phyloP scores from a whole-genome alignment of 2,797 vertebrate species.

The Pagetopsis macropterus region DNA sequence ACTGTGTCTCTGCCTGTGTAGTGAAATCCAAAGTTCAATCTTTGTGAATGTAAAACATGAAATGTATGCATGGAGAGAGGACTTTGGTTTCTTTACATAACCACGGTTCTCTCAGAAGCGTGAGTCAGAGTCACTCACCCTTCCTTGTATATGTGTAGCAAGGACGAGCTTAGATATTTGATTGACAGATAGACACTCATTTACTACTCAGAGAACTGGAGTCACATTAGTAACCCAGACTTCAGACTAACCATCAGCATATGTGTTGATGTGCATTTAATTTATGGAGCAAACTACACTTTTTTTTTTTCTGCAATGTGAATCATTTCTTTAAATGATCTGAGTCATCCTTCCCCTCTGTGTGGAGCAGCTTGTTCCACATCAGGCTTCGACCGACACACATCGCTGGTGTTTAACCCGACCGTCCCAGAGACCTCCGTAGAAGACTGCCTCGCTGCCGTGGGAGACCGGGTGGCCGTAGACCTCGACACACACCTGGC shows the following conservation, averaged over 20 bases:
- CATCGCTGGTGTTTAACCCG: conserved; percentile 92
- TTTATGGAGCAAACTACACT: background rate
- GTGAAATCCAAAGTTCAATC: background rate
- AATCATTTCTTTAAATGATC: background rate
- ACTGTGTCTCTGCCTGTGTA: background rate
- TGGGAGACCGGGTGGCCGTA: conserved; percentile 85
- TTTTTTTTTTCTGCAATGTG: background rate
- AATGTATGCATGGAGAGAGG: background rate
- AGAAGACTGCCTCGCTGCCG: conserved; percentile 90
- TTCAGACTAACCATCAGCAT: background rate
- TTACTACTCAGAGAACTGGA: background rate
- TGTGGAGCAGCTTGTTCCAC: conserved; percentile 83
- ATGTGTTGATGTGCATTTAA: background rate
- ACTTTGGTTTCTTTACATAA: conserved; percentile 13
- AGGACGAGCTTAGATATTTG: background rate
- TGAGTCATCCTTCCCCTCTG: background rate
- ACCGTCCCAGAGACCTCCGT: conserved; percentile 89
- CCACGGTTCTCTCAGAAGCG: background rate
- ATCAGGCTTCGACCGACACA: conserved; percentile 89
- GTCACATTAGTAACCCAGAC: background rate
- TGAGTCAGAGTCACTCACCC: background rate
- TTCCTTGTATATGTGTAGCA: too few relatives aligned
- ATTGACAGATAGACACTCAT: background rate
- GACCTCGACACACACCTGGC: conserved; percentile 85
- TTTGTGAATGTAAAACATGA: conserved; percentile 9